Conservation (phyloP, 2,888 invertebrate genomes). For the Chirona hameri region DNA sequence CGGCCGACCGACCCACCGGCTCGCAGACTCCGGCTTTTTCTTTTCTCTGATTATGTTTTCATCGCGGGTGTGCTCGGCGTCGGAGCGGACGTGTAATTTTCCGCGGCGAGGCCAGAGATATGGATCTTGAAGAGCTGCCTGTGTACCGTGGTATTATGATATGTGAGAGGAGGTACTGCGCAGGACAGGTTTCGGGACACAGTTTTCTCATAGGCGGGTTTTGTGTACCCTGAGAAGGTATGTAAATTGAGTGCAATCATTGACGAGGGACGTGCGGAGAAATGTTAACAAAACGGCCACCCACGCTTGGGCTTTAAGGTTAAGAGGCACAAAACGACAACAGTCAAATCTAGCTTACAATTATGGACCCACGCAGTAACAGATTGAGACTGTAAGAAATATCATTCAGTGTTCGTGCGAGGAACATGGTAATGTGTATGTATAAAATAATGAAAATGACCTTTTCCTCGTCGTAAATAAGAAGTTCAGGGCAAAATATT, state of each 20-base stretch:
- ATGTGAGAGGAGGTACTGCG: too few species aligned
- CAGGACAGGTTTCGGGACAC: too few species aligned
- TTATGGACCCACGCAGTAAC: too few species aligned
- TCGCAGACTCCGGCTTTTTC: neutral
- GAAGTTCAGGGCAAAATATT: too few species aligned
- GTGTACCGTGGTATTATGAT: neutral
- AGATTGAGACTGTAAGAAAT: too few species aligned
- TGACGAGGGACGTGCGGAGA: neutral
- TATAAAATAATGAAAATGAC: neutral
- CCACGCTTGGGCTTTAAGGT: neutral
- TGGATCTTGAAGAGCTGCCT: neutral
- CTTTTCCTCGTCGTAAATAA: too few species aligned
- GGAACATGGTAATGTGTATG: too few species aligned
- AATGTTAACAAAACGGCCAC: neutral
- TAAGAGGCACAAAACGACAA: too few species aligned
- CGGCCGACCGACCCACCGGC: neutral
- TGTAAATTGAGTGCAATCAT: neutral
- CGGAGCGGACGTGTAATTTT: neutral
- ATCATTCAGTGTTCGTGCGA: too few species aligned
- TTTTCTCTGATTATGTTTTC: neutral
- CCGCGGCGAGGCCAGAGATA: neutral
- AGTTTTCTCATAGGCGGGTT: neutral
- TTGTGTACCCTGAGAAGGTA: neutral
- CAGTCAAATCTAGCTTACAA: too few species aligned
- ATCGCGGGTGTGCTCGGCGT: neutral